Percentiles rank a stretch among this genome's conserved stretches.
phyloP scores from a whole-genome alignment of 1,140 invertebrate species.

The Drosophila ercepeae region DNA sequence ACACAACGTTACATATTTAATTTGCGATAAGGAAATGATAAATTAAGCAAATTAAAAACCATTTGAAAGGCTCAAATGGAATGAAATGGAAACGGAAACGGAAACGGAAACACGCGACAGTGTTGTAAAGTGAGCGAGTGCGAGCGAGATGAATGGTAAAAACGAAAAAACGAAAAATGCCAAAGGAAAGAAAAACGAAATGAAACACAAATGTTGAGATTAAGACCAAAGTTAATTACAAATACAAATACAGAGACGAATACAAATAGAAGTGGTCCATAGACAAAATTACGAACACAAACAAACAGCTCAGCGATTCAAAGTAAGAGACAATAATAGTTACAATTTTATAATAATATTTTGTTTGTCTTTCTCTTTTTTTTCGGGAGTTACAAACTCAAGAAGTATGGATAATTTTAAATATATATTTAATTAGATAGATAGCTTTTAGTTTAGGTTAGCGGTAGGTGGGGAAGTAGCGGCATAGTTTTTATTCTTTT shows the following conservation, averaged over 20 bases:
- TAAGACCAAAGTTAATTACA: constrained; percentile 22
- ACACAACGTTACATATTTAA: constrained; percentile 76
- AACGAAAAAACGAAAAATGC: constrained; percentile 10
- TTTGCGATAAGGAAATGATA: constrained; percentile 47
- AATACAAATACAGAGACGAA: constrained; percentile 41
- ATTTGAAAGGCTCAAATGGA: constrained; percentile 1
- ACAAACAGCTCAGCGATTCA: constrained; percentile 60
- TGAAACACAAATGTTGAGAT: constrained; percentile 45
- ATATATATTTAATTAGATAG: constrained; percentile 26
- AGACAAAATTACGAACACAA: constrained; percentile 38
- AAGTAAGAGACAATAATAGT: constrained; percentile 48
- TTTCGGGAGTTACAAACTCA: constrained; percentile 25
- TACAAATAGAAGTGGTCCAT: constrained; percentile 37
- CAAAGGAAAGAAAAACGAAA: constrained; percentile 27
- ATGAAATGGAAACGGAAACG: constrained; percentile 24
- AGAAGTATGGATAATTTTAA: constrained; percentile 37
- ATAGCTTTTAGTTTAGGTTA: constrained; percentile 33
- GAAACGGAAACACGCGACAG: constrained; percentile 12
- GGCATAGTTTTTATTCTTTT: neutral
- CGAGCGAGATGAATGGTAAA: constrained; percentile 18
- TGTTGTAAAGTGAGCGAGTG: constrained; percentile 10
- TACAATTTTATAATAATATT: constrained; percentile 20
- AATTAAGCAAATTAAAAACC: constrained; percentile 35
- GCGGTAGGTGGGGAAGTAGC: constrained; percentile 4
- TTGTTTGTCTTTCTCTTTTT: neutral